Evolutionary conservation across 2,888 invertebrate species (phyloP), one percentile per base, ranked within the genome.

Genomic region (Linnaemya vulpina): DNA sequence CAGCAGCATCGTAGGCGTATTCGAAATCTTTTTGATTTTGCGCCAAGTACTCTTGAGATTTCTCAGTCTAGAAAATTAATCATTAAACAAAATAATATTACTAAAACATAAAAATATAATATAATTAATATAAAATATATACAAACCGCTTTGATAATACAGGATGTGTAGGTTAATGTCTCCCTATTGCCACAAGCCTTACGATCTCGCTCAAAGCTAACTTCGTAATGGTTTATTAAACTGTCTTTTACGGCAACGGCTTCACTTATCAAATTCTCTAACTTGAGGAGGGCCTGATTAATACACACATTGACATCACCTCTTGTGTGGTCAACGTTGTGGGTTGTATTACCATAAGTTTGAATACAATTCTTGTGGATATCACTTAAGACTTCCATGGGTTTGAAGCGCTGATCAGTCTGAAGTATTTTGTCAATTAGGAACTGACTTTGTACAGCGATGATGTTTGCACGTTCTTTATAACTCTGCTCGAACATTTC

Each of bases 291-390:
- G 4, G 87, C 87, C 5, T 60, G 15, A 4, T 25, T 25, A 13
- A 71, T 25, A 58, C 88, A 88, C 9, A 13, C 75, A 3, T 53
- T 63, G 10, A 87, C 62, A 5, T 75, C 25, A 0, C 62, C 9
- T 40, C 79, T 78, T 1, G 87, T 68, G 0, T 55, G 10, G 1
- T 75, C 62, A 0, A 65, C 58, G 9, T 77, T 76, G 1, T 83
- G 70, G 15, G 87, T 25, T n/a, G 67, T 46, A 1, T 30, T 9
- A 11, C 85, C 81, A 70, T 87, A 86, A 55, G 86, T 84, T 1
- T 70, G 78, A 0, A 87, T 86, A 55, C 88, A 88, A 7, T 83
- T 73, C 22, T 86, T 87, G 38, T 68, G 76, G 11, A 83, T 58
- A 17, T 79, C 77, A 22, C 75, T 78, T 15, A 87, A 49, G 22